A percentile compares a stretch with the other conserved stretches of the same genome.
Conservation (phyloP, 2,113 vertebrate genomes). For the Fulica atra region DNA sequence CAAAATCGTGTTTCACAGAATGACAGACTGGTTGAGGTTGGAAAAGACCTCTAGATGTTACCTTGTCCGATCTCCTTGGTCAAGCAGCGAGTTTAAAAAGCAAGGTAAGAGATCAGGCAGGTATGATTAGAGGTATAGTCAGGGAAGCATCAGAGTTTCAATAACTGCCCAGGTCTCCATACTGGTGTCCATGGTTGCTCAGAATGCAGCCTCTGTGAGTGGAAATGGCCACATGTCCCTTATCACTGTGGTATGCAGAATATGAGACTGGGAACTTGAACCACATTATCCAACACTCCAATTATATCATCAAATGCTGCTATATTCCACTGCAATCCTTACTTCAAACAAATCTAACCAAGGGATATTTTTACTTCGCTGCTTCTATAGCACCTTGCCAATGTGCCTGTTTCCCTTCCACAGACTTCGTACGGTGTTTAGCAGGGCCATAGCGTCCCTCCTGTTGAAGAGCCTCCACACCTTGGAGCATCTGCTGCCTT, state of each 20-base stretch:
- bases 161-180: neutral
- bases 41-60: neutral
- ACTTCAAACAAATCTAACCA: neutral
- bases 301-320: neutral
- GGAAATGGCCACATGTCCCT: neutral
- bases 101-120: neutral
- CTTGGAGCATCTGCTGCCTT: neutral
- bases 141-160: neutral
- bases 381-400: neutral
- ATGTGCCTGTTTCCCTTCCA: neutral
- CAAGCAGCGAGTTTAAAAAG: neutral
- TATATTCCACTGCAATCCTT: neutral
- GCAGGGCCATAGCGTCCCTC: neutral
- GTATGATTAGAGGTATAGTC: neutral
- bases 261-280: neutral
- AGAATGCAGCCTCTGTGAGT: neutral
- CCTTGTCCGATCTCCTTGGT: neutral
- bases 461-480: neutral
- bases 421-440: neutral
- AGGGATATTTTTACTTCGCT: neutral
- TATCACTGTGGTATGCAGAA: neutral
- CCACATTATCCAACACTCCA: neutral
- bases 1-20: neutral
- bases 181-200: neutral
- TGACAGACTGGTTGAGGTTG: neutral